phyloP scores from a whole-genome alignment of 2,888 invertebrate species.

The Cynaeus angustus region DNA sequence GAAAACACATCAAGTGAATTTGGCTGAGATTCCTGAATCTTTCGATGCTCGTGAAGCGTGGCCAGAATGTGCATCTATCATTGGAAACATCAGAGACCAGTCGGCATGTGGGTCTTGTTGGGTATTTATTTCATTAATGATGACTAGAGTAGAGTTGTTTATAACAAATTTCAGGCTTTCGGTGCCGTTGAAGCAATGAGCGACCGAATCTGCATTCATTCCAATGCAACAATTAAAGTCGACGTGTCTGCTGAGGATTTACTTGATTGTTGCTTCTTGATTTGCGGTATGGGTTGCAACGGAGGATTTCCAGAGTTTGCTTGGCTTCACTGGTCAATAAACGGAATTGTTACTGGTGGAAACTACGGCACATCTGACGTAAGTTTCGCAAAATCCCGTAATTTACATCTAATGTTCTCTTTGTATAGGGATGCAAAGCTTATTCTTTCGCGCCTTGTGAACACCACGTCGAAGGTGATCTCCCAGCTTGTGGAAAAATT shows the following conservation, averaged over 20 bases:
- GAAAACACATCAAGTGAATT: constrained; percentile 16
- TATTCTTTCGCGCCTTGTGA: constrained; percentile 88
- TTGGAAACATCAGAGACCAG: constrained; percentile 86
- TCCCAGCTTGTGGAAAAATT: constrained; percentile 78
- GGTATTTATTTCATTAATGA: constrained; percentile 70
- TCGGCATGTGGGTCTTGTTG: constrained; percentile 93
- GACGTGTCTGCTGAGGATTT: constrained; percentile 88
- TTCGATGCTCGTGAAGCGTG: constrained; percentile 88
- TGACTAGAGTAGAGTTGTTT: neutral
- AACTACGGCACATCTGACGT: constrained; percentile 79
- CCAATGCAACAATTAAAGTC: constrained; percentile 79
- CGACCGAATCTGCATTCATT: constrained; percentile 87
- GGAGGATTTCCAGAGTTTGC: constrained; percentile 87
- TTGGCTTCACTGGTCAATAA: constrained; percentile 87
- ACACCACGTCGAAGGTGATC: constrained; percentile 85
- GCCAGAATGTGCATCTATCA: constrained; percentile 88
- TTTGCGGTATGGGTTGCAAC: constrained; percentile 86
- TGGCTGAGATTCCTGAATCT: constrained; percentile 74
- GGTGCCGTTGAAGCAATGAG: constrained; percentile 89
- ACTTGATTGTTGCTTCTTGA: constrained; percentile 80
- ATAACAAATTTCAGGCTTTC: neutral
- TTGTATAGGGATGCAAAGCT: constrained; percentile 86
- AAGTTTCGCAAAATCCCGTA: too few species aligned
- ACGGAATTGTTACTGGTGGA: constrained; percentile 91
- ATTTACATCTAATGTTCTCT: too few species aligned